Evolutionary conservation across 2,113 vertebrate genomes (phyloP).

Genomic region (Mungos mungo): DNA sequence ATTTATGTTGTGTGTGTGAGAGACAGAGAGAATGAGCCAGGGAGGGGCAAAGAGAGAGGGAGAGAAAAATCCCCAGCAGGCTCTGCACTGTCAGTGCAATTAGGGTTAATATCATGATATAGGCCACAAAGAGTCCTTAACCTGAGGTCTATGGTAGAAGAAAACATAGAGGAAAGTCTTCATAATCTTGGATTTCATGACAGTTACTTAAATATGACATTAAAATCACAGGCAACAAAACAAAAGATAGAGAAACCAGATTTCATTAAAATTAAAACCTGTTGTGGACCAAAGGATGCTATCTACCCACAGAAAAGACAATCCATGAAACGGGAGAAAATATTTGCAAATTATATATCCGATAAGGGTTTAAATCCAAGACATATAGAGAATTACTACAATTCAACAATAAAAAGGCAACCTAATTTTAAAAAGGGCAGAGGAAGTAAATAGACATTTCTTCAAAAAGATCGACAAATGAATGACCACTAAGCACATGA

Average conservation of each 20-base stretch:
- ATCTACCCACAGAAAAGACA: not conserved
- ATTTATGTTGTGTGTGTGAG: too few relatives aligned
- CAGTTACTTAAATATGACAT: not conserved
- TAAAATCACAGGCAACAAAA: conserved; percentile 1
- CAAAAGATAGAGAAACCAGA: not conserved
- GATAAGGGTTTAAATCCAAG: not conserved
- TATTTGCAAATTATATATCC: not conserved
- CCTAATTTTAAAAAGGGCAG: conserved; percentile 15
- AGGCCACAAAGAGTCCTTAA: not conserved
- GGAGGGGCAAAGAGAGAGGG: too few relatives aligned
- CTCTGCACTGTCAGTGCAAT: not conserved
- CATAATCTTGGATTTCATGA: conserved; percentile 2
- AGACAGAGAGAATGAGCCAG: too few relatives aligned
- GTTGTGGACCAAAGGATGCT: not conserved
- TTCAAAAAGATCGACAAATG: not conserved
- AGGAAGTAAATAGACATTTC: conserved; percentile 29
- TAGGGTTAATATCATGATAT: not conserved
- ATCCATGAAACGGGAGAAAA: not conserved
- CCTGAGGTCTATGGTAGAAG: not conserved
- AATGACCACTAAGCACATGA: not conserved
- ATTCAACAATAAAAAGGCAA: conserved; percentile 14
- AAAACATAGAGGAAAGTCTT: not conserved
- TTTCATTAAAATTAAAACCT: conserved; percentile 11
- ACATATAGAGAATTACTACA: conserved; percentile 9
- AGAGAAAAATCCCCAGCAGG: too few relatives aligned